Conservation (phyloP, 2,113 vertebrate species). For the Microcebus tavaratra region DNA sequence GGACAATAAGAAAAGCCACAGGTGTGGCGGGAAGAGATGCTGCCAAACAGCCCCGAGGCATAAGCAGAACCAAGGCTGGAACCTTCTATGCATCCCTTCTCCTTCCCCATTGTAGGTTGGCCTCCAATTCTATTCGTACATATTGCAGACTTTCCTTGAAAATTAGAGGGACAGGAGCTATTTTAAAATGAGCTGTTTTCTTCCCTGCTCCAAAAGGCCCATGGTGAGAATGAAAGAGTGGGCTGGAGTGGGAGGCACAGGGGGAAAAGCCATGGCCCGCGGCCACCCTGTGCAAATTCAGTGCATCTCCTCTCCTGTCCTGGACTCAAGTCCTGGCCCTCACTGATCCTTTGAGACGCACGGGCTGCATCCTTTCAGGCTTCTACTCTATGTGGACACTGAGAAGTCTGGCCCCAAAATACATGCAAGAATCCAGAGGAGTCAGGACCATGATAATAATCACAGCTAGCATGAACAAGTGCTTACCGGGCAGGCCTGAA, state of each 20-base stretch:
- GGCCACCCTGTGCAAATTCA: background rate
- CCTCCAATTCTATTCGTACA: background rate
- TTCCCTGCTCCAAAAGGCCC: background rate
- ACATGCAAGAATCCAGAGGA: background rate
- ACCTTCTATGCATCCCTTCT: background rate
- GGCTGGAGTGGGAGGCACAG: background rate
- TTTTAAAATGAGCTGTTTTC: background rate
- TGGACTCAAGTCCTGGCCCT: background rate
- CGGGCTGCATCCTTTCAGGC: background rate
- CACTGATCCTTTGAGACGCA: background rate
- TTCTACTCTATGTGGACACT: background rate
- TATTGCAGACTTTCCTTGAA: background rate
- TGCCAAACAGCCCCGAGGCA: accelerated
- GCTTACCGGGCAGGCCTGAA: accelerated
- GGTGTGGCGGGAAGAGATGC: background rate
- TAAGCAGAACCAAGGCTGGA: background rate
- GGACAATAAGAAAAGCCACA: background rate
- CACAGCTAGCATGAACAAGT: accelerated
- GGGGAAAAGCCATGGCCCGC: no score
- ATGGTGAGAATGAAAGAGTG: background rate
- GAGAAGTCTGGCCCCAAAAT: background rate
- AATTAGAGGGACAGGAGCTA: background rate
- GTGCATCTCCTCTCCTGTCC: background rate
- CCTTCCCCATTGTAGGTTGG: background rate
- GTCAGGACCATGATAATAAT: accelerated